A percentile compares a stretch with the other conserved stretches of the same genome.
These are phyloP conservation scores for Macquaria ambigua DNA, from an alignment of 2,113 vertebrate genomes.

Conservation along the genomic window DNA sequence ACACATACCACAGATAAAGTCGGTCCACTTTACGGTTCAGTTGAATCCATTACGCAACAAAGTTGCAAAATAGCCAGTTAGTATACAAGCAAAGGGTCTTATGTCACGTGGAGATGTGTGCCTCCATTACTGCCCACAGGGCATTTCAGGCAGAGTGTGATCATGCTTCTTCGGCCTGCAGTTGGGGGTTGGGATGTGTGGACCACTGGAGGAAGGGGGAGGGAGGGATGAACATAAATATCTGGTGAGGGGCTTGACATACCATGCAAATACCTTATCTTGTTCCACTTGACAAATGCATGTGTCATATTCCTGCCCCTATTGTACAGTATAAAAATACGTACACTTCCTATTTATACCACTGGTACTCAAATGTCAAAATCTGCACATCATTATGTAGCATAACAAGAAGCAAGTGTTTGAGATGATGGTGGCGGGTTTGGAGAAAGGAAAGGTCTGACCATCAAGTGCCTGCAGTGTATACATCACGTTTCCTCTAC, in stretches of 20 bases:
- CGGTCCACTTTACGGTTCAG: slow-evolving; percentile 63
- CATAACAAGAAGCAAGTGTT: slow-evolving; percentile 1
- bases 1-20: slow-evolving; percentile 48
- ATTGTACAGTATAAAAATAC: slow-evolving; percentile 4
- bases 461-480: background rate
- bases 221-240: slow-evolving; percentile 31
- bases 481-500: slow-evolving; percentile 19
- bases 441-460: slow-evolving; percentile 15
- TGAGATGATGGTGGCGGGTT: background rate
- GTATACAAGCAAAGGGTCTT: slow-evolving; percentile 57
- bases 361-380: slow-evolving; percentile 36
- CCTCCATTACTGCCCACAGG: slow-evolving; percentile 63
- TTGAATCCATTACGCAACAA: slow-evolving; percentile 72
- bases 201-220: slow-evolving; percentile 29
- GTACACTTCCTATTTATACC: background rate
- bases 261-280: slow-evolving; percentile 17
- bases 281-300: slow-evolving; percentile 26
- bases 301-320: background rate
- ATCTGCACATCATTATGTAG: slow-evolving; percentile 31
- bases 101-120: slow-evolving; percentile 62
- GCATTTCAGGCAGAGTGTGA: slow-evolving; percentile 48
- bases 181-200: slow-evolving; percentile 59
- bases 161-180: slow-evolving; percentile 52
- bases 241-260: slow-evolving; percentile 40
- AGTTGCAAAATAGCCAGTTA: slow-evolving; percentile 44